phyloP scores from a whole-genome alignment of 1,140 invertebrate genomes.

The Probaryconus sp. region DNA sequence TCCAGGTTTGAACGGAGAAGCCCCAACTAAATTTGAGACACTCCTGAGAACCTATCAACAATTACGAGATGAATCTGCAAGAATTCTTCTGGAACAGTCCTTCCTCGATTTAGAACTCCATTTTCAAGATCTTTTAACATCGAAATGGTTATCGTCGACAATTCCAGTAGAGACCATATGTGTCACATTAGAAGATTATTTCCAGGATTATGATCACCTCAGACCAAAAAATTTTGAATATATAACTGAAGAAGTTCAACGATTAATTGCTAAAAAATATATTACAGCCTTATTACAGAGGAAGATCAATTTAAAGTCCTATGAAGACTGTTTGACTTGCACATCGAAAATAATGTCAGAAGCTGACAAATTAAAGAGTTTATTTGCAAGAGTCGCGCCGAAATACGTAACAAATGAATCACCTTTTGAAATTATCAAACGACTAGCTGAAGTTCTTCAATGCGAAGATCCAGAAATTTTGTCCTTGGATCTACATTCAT shows the following conservation, averaged over 20 bases:
- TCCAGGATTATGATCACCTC: slow-evolving; percentile 93
- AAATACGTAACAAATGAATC: slow-evolving; percentile 85
- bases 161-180: slow-evolving; percentile 94
- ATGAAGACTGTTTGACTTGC: slow-evolving; percentile 89
- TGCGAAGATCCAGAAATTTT: slow-evolving; percentile 94
- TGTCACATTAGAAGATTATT: slow-evolving; percentile 95
- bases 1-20: slow-evolving; percentile 80
- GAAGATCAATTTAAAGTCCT: slow-evolving; percentile 87
- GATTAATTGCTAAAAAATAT: slow-evolving; percentile 90
- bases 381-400: slow-evolving; percentile 87
- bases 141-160: slow-evolving; percentile 88
- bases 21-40: slow-evolving; percentile 83
- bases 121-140: slow-evolving; percentile 91
- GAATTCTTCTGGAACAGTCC: slow-evolving; percentile 93
- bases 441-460: slow-evolving; percentile 90
- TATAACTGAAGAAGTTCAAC: slow-evolving; percentile 90
- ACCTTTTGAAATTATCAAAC: slow-evolving; percentile 88
- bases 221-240: slow-evolving; percentile 91
- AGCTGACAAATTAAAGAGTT: slow-evolving; percentile 86
- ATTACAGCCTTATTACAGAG: slow-evolving; percentile 91
- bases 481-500: slow-evolving; percentile 91
- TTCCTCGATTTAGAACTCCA: slow-evolving; percentile 93
- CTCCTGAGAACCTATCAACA: slow-evolving; percentile 80
- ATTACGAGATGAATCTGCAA: slow-evolving; percentile 87
- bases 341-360: slow-evolving; percentile 92